Base-by-base conservation (phyloP, 2,888 invertebrate genomes). In the Agrotis exclamationis region DNA sequence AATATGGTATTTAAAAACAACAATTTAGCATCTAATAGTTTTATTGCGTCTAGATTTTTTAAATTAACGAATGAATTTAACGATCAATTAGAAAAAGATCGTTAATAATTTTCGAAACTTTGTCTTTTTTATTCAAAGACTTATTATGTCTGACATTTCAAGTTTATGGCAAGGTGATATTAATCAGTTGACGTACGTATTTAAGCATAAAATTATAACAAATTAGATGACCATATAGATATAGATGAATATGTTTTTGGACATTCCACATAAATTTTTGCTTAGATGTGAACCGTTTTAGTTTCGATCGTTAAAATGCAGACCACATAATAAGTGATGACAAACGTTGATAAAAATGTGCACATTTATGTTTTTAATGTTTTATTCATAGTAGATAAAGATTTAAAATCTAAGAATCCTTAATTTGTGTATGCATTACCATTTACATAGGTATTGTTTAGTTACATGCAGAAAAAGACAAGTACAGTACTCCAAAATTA, bases 21-120 rank as follows among this genome's bases (percentile, higher is more conserved):
- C 13, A 50, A 69, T 58, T 67, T 64, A 58, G 70, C 59, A 65
- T 3, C 53, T 59, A 73, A 76, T 74, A 78, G 56, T 77, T 79
- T 81, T 80, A 80, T 80, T 79, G 57, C 73, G 64, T 48, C 68
- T 73, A 70, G 63, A 70, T 69, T 79, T n/a, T 80, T 76, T 76
- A 79, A 81, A 85, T 81, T 78, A 82, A 78, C 62, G 63, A 76
- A 77, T 75, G 59, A 77, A 80, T 82, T 85, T 85, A 83, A 84
- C 71, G 78, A 77, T 66, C 78, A 67, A 77, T 84, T 81, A 85
- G 66, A 72, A 71, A 70, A 79, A 65, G 70, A 64, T 79, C 74
- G 72, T 85, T 82, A 85, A 82, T 74, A 76, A 70, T 18, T 53
- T 66, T 22, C 18, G 24, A 73, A 63, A 73, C 70, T 60, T 67